These are phyloP conservation scores for Ranitomeya variabilis DNA, from an alignment of 2,113 vertebrate genomes.

Conservation along the genomic window DNA sequence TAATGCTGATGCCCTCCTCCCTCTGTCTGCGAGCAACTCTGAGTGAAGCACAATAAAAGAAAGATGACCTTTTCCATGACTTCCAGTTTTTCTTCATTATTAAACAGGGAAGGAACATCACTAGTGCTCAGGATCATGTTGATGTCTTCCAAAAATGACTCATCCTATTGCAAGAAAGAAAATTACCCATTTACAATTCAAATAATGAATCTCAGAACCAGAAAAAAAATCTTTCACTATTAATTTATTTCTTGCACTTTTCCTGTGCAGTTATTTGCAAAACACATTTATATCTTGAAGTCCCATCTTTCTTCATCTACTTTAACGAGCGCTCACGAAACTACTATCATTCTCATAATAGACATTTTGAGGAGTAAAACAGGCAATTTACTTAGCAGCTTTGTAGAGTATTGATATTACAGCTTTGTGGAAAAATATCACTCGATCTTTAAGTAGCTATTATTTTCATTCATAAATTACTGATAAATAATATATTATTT, in stretches of 20 bases:
- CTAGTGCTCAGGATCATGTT: slow-evolving; percentile 56
- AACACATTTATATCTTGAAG: slow-evolving; percentile 69
- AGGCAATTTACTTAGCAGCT: slow-evolving; percentile 71
- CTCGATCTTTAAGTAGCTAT: slow-evolving; percentile 68
- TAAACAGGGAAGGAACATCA: slow-evolving; percentile 62
- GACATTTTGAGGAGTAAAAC: slow-evolving; percentile 71
- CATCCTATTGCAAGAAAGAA: slow-evolving; percentile 64
- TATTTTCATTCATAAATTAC: slow-evolving; percentile 66
- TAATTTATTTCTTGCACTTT: slow-evolving; percentile 63
- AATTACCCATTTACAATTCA: slow-evolving; percentile 66
- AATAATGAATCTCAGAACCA: slow-evolving; percentile 59
- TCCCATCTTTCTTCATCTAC: slow-evolving; percentile 66
- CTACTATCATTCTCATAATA: slow-evolving; percentile 74
- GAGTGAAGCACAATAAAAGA: slow-evolving; percentile 58
- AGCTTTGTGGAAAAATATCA: slow-evolving; percentile 72
- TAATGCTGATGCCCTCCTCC: slow-evolving; percentile 29
- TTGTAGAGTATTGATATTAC: slow-evolving; percentile 70
- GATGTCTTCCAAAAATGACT: slow-evolving; percentile 68
- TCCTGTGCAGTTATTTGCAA: slow-evolving; percentile 64
- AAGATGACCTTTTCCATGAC: slow-evolving; percentile 64
- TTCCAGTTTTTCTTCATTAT: slow-evolving; percentile 69
- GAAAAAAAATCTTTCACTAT: slow-evolving; percentile 62
- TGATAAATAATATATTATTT: slow-evolving; percentile 73
- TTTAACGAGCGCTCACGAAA: slow-evolving; percentile 74
- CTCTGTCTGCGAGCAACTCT: slow-evolving; percentile 33